Evolutionary conservation across 2,888 invertebrate genomes (phyloP).

Genomic region (Lepidonotus clava): DNA sequence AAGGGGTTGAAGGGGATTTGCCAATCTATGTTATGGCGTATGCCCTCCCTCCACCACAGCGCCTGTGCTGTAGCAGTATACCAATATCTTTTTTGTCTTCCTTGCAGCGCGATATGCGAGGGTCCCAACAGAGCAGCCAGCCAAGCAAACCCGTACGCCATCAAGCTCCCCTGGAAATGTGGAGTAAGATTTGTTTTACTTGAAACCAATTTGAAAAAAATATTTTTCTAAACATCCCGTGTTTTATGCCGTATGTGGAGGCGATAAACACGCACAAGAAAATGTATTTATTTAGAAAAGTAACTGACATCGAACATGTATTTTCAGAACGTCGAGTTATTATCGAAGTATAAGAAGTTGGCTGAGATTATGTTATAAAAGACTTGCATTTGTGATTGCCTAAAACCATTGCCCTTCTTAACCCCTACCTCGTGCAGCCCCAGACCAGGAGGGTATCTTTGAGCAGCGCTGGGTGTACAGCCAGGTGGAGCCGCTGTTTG

Average conservation of each 20-base stretch:
- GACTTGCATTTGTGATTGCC: neutral
- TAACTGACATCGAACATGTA: no score
- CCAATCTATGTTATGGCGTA: no score
- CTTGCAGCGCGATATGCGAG: no score
- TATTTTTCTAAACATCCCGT: neutral
- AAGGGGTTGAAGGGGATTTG: no score
- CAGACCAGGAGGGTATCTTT: neutral
- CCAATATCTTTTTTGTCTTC: no score
- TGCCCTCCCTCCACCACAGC: no score
- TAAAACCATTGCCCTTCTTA: neutral
- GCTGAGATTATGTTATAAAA: no score
- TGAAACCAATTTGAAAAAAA: neutral
- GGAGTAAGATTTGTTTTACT: constrained; percentile 6
- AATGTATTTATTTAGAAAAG: no score
- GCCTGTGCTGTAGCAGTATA: no score
- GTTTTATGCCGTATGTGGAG: neutral
- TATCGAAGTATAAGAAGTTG: no score
- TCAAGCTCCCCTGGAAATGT: neutral
- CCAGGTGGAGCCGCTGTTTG: constrained; percentile 35
- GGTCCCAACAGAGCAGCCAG: neutral
- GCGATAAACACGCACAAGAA: no score
- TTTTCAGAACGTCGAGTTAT: no score
- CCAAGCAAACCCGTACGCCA: neutral
- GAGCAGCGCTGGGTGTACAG: constrained; percentile 21
- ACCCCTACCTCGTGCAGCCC: neutral